phyloP scores from a whole-genome alignment of 2,113 vertebrate genomes.

The Xiphophorus hellerii region DNA sequence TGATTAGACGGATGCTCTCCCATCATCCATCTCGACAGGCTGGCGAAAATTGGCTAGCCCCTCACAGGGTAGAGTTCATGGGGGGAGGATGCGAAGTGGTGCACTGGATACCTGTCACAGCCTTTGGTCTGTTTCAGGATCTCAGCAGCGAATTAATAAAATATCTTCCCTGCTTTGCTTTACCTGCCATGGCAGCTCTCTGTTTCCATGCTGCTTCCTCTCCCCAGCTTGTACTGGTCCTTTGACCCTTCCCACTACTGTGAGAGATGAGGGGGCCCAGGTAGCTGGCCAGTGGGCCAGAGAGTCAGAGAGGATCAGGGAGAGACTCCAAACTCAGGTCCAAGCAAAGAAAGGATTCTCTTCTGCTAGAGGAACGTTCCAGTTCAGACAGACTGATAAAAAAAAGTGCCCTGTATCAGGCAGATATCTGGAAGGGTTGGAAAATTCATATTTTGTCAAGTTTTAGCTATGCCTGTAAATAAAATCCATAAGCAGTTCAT shows the following conservation, averaged over 20 bases:
- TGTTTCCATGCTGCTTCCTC: constrained; percentile 61
- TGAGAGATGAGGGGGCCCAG: constrained; percentile 74
- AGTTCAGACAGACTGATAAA: constrained; percentile 79
- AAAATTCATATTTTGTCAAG: constrained; percentile 35
- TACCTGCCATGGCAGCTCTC: constrained; percentile 73
- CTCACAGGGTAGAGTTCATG: constrained; percentile 96
- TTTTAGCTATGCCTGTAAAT: constrained; percentile 15
- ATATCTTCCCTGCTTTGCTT: constrained; percentile 80
- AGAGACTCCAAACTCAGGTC: constrained; percentile 70
- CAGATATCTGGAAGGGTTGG: constrained; percentile 69
- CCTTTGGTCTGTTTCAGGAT: constrained; percentile 86
- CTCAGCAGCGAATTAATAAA: constrained; percentile 84
- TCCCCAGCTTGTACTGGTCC: constrained; percentile 76
- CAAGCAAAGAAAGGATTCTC: constrained; percentile 61
- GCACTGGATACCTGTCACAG: constrained; percentile 93
- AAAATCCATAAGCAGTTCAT: constrained; percentile 12
- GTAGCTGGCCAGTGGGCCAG: constrained; percentile 65
- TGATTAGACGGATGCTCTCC: constrained; percentile 99
- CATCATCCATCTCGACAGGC: constrained; percentile 98
- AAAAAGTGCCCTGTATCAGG: constrained; percentile 60
- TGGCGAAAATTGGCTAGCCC: constrained; percentile 96
- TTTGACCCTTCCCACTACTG: constrained; percentile 78
- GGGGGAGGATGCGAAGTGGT: constrained; percentile 84
- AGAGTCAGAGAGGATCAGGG: constrained; percentile 74
- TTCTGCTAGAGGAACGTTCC: constrained; percentile 71